Percentiles rank a stretch among this genome's conserved stretches.
phyloP scores from a whole-genome alignment of 2,888 invertebrate species.

The Atherix ibis region DNA sequence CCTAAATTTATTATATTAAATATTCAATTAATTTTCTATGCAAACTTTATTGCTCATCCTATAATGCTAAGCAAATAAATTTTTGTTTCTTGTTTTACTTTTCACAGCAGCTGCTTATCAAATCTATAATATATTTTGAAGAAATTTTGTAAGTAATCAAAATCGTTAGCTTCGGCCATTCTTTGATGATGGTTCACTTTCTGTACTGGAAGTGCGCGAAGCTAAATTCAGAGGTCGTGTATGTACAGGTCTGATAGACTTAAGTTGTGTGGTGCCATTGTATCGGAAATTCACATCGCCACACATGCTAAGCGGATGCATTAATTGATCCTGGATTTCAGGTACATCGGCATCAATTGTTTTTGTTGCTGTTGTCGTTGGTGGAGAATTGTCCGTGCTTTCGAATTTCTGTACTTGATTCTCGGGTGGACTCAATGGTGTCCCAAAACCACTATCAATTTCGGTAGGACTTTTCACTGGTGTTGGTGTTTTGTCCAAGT shows the following conservation, averaged over 20 bases:
- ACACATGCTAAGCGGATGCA: constrained; percentile 61
- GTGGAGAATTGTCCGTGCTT: constrained; percentile 3
- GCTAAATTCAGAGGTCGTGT: constrained; percentile 2
- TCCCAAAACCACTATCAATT: constrained; percentile 48
- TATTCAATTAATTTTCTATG: no score
- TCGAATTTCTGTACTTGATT: constrained; percentile 13
- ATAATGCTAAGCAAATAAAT: no score
- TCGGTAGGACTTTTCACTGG: constrained; percentile 25
- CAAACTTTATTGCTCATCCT: no score
- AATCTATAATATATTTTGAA: constrained; percentile 15
- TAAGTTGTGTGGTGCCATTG: constrained; percentile 64
- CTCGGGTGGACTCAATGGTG: constrained; percentile 42
- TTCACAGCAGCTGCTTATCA: no score
- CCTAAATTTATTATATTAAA: no score
- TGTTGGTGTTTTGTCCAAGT: constrained; percentile 11
- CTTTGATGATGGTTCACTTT: constrained; percentile 10
- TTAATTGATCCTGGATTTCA: constrained; percentile 17
- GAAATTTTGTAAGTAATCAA: constrained; percentile 28
- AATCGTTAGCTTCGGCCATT: constrained; percentile 29
- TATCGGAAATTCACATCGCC: constrained; percentile 63
- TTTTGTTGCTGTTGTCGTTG: not conserved
- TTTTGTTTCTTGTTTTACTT: no score
- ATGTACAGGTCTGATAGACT: constrained; percentile 46
- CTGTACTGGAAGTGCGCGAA: constrained; percentile 5
- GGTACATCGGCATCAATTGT: not conserved